Evolutionary conservation across 2,113 vertebrate species (phyloP).

Genomic region (Stegastes partitus): DNA sequence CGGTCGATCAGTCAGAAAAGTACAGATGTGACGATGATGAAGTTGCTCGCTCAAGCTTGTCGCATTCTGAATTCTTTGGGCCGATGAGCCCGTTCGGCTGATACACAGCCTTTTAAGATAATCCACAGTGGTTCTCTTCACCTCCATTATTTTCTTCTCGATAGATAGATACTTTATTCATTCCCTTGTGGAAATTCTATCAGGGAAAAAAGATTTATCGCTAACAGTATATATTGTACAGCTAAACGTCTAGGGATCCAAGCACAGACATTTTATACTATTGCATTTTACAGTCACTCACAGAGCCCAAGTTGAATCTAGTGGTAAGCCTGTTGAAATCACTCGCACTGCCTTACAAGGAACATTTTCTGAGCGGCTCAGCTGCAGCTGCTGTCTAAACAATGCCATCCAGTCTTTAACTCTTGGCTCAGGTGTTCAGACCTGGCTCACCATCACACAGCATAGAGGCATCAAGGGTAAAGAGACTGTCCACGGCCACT

Average conservation of each 20-base stretch:
- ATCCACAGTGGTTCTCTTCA: background rate
- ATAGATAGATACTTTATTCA: too few species aligned
- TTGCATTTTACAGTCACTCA: background rate
- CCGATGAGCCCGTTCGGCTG: background rate
- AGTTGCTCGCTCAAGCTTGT: constrained; percentile 9
- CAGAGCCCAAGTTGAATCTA: background rate
- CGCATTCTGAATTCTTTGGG: background rate
- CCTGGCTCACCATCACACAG: constrained; percentile 38
- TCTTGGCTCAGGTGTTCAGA: constrained; percentile 57
- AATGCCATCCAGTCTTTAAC: constrained; percentile 51
- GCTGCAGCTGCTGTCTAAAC: constrained; percentile 52
- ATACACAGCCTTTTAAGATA: background rate
- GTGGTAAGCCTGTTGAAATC: constrained; percentile 28
- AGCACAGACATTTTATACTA: constrained; percentile 5
- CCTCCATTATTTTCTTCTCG: background rate
- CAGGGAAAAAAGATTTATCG: background rate
- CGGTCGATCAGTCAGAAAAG: background rate
- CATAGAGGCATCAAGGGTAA: constrained; percentile 36
- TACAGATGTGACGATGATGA: background rate
- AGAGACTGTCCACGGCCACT: constrained; percentile 25
- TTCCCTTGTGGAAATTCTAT: background rate
- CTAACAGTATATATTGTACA: constrained; percentile 2
- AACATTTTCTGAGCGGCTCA: constrained; percentile 29
- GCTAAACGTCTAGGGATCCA: constrained; percentile 7
- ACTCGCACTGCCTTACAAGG: constrained; percentile 1